phyloP scores from a whole-genome alignment of 2,888 invertebrate genomes.

The Agriopis marginaria region DNA sequence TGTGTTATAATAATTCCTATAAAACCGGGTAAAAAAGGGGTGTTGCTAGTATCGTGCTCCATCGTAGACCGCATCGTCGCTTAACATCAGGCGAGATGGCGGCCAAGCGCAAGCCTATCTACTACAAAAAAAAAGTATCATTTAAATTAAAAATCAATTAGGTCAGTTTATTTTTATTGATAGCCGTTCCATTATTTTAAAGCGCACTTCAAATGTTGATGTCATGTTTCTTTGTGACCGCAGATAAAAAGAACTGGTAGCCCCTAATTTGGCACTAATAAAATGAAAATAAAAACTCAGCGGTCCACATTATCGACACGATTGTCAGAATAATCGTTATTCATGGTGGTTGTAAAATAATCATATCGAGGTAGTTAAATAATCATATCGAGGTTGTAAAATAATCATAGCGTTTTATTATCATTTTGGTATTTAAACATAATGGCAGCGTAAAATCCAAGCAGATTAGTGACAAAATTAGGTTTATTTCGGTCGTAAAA shows the following conservation, averaged over 20 bases:
- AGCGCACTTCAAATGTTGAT: constrained; percentile 5
- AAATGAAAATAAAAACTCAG: constrained; percentile 13
- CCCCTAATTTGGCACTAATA: constrained; percentile 19
- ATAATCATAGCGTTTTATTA: constrained; percentile 39
- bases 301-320: constrained; percentile 24
- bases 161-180: background rate
- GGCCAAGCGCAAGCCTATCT: no score
- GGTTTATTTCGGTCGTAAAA: constrained; percentile 40
- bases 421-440: constrained; percentile 33
- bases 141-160: no score
- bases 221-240: constrained; percentile 6
- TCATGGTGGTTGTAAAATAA: constrained; percentile 50
- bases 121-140: no score
- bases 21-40: no score
- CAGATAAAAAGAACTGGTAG: constrained; percentile 21
- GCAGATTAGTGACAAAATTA: constrained; percentile 40
- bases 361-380: constrained; percentile 46
- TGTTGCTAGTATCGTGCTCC: no score
- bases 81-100: no score
- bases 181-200: background rate
- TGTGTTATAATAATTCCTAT: no score
- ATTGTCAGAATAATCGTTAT: constrained; percentile 44
- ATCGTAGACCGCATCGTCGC: no score
- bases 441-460: constrained; percentile 36
- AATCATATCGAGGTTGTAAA: constrained; percentile 44